Base-by-base conservation (phyloP, 2,888 invertebrate genomes). In the Ochropleura leucogaster region DNA sequence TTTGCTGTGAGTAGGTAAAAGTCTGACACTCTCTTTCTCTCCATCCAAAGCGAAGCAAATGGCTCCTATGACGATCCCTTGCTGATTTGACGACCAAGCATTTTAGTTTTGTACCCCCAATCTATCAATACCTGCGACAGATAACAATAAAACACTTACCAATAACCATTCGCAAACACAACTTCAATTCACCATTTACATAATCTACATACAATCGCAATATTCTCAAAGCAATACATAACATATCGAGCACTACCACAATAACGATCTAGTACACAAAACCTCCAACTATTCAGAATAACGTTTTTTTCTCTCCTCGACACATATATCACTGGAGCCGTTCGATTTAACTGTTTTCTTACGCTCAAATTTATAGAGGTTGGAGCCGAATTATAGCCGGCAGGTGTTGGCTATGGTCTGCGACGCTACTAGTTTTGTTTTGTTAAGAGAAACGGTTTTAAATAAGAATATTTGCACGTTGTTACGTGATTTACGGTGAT, bases 301-400 rank as follows among this genome's bases (percentile, higher is more conserved):
- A 92, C 91, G 91, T 88, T 93, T 95, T 95, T 94, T 94, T 92
- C 91, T 88, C 90, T 89, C 88, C 88, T 79, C 76, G 64, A 86
- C 92, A 86, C 92, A 93, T 95, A 94, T 94, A 95, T 95, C 93
- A 94, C 89, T 83, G 68, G 82, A 90, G 90, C 92, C 92, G 92
- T 95, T 94, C 95, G 92, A 93, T 95, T 93, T 94, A 95, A 94
- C 95, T 95, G 95, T 95, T 96, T 95, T 95, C 96, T 94, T 93
- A 86, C 90, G 79, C 87, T 78, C 64, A 79, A 92, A 95, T 96
- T 96, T 96, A 96, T 95, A 88, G 94, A 88, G 92, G 92, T 90
- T 81, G 82, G 83, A 82, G 82, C 84, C 88, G 86, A 91, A 89
- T 89, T 91, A 91, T 89, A 80, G 88, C 82, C 76, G 83, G 80